Percentiles rank a stretch among this genome's conserved stretches.
These are phyloP conservation scores for Acropora yongei DNA, from an alignment of 64 coral and sea anemone genomes.

Conservation along the genomic window DNA sequence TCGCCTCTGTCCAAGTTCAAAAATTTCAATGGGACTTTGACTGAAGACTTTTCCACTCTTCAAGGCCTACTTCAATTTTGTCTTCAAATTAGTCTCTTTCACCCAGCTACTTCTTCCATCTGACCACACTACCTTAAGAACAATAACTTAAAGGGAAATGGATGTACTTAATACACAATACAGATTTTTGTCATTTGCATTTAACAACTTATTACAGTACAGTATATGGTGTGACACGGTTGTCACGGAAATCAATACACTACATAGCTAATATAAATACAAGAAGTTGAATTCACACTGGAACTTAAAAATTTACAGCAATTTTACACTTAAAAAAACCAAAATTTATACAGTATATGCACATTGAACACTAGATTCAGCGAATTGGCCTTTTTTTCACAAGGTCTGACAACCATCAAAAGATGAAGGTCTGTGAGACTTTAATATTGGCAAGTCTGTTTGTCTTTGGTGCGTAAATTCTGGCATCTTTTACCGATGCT, in stretches of 20 bases:
- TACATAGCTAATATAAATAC: no score
- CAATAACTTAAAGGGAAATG: neutral
- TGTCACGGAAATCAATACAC: no score
- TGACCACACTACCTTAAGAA: neutral
- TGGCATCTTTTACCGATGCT: conserved; percentile 8
- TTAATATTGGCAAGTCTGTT: neutral
- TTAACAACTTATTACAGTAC: no score
- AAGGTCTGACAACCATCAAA: neutral
- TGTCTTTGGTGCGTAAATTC: neutral
- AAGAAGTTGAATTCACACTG: neutral
- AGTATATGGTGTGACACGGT: no score
- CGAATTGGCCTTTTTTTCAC: neutral
- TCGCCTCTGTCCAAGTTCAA: neutral
- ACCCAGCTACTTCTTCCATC: neutral
- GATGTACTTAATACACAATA: neutral
- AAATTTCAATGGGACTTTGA: neutral
- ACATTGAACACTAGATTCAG: neutral
- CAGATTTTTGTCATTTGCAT: no score
- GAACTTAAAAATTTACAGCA: neutral
- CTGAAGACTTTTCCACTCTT: neutral
- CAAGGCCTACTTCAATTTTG: neutral
- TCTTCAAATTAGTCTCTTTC: neutral
- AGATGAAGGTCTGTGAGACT: neutral
- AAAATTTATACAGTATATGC: neutral
- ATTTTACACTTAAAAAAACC: neutral